Base-by-base conservation (phyloP, 1,140 invertebrate genomes). In the Macrobrachium nipponense region DNA sequence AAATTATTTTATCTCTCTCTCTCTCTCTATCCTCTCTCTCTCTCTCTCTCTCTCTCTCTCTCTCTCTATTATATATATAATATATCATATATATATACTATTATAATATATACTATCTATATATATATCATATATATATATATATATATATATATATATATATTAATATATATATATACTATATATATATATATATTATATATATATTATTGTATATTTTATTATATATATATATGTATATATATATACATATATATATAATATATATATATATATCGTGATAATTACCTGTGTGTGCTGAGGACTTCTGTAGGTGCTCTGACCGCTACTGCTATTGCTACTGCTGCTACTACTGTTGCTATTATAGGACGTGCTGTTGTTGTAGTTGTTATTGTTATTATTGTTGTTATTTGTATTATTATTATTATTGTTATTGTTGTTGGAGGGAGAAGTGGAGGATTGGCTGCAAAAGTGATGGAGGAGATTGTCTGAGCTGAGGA, bases 281-380 rank as follows among this genome's bases (percentile, higher is more conserved):
- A 91, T 8, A 90, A 90, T 91, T 91, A 92, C n/a, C 91, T 89
- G 62, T 88, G 90, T n/a, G 88, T 87, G 64, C 64, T 76, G 77
- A 44, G 73, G 83, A 59, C 83, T 80, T 64, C 80, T 79, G 44
- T 86, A 80, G 14, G 76, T 79, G 61, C 81, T 81, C 61, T 76
- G 77, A 0, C 85, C 85, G 23, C 85, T 87, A 70, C 77, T 82
- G 62, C 81, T 82, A 73, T 59, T 78, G 12, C 70, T 80, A 51
- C 76, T 80, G 23, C 64, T 60, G 23, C 15, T 64, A 66, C 27
- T 73, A 20, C 36, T 83, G 66, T 51, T 86, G 27, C 66, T 86
- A 59, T 58, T 86, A 58, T 70, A 27, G 68, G 23, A 27, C 12
- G 23, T 82, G 60, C 62, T 82, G n/a, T 73, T 82, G n/a, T 75